Percentiles rank a stretch among this genome's conserved stretches.
Evolutionary conservation across 1,140 invertebrate species (phyloP).

Genomic region (Goniozus legneri): DNA sequence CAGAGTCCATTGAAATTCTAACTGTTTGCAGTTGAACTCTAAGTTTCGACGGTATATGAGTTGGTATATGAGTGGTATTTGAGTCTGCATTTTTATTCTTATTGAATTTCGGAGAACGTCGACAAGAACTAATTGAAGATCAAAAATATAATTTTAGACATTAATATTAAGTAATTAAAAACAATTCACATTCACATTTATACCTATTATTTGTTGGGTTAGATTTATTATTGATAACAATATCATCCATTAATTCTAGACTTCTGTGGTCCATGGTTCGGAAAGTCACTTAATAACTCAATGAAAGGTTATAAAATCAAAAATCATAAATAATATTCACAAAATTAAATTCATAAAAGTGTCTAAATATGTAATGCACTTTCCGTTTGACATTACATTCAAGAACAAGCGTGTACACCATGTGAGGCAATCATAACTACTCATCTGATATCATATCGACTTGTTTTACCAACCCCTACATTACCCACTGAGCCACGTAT

Average conservation of each 20-base stretch:
- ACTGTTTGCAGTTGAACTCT: slow-evolving; percentile 72
- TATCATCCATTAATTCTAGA: not conserved
- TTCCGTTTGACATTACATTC: no score
- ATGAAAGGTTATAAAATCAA: no score
- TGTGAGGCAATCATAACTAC: no score
- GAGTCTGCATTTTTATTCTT: not conserved
- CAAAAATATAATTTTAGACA: not conserved
- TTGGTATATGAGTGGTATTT: not conserved
- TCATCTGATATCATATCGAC: no score
- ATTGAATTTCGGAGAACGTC: not conserved
- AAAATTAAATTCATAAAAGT: no score
- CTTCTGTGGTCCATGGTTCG: not conserved
- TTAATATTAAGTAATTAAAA: not conserved
- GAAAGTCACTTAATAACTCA: no score
- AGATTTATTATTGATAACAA: not conserved
- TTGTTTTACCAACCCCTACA: no score
- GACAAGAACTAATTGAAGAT: not conserved
- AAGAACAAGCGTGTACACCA: no score
- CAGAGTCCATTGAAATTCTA: slow-evolving; percentile 61
- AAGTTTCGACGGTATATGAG: slow-evolving; percentile 39
- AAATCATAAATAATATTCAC: no score
- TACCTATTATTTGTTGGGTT: not conserved
- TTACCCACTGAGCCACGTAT: no score
- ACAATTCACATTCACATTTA: not conserved
- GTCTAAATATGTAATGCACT: no score